A percentile compares a stretch with the other conserved stretches of the same genome.
These are phyloP conservation scores for Crotalus viridis DNA, from an alignment of 2,113 vertebrate species.

Conservation along the genomic window DNA sequence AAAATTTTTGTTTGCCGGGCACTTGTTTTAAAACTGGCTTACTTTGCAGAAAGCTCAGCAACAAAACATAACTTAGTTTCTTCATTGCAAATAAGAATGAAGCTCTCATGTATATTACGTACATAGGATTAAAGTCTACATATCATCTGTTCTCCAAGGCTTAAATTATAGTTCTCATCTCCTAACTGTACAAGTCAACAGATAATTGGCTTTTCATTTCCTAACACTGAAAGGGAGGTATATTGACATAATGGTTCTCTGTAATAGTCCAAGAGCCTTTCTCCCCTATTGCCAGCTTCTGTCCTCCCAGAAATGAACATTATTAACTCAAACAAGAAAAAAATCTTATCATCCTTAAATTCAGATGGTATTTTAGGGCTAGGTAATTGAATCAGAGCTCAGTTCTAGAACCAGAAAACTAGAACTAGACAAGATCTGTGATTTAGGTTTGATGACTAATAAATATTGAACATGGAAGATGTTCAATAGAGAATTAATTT, in stretches of 20 bases:
- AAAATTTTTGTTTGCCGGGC: background rate
- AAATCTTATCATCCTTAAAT: background rate
- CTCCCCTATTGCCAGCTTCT: background rate
- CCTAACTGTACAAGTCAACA: background rate
- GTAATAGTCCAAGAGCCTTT: background rate
- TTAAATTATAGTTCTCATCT: background rate
- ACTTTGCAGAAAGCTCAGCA: background rate
- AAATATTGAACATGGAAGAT: background rate
- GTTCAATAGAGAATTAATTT: background rate
- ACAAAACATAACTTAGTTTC: background rate
- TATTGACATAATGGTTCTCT: background rate
- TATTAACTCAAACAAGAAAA: background rate
- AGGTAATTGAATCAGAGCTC: background rate
- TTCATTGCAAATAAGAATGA: background rate
- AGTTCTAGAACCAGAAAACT: background rate
- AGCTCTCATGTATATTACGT: background rate
- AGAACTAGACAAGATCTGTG: background rate
- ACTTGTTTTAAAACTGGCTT: background rate
- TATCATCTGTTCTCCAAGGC: background rate
- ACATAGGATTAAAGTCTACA: background rate
- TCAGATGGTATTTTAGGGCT: background rate
- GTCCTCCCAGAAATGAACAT: background rate
- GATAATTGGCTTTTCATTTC: background rate
- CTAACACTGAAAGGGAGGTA: background rate
- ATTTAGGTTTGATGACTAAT: background rate